Evolutionary conservation across 2,888 invertebrate species (phyloP), one percentile per base, ranked within the genome.

Genomic region (Beris chalybata): DNA sequence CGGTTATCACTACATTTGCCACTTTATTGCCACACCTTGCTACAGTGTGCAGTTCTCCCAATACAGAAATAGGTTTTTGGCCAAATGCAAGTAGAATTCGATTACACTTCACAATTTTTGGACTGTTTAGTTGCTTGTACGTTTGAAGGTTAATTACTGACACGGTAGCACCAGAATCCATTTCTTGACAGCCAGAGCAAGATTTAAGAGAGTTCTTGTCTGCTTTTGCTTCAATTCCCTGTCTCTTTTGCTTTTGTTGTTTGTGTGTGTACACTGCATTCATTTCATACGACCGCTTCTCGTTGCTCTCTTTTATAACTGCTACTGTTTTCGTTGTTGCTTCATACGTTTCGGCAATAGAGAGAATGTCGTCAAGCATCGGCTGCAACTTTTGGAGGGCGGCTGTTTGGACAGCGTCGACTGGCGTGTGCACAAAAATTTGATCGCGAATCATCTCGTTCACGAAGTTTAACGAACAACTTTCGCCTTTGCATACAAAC

Each of bases 301-400:
- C n/a, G 11, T 5, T 47, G 47, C 4, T 5, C 5, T 47, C 47
- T 9, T 47, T 47, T 22, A 52, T 52, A 4, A 29, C 9, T 52
- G 52, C 15, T 11, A 11, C 15, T 52, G 58, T 56, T 50, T 65
- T 54, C 31, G 57, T 59, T 0, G 67, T 65, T 45, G 67, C 48
- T 53, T 65, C 67, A 47, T 50, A 67, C 15, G 65, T 54, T 65
- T 67, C 65, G 12, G 67, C 67, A 11, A 67, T 67, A 13, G 9
- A 31, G n/a, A 29, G 22, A 0, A 67, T 54, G 30, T 65, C 65
- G 1, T 31, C 47, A 5, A 65, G 31, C 29, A 13, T 67, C 12
- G 54, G 61, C n/a, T 65, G 55, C 12, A 65, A 5, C 29, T 67
- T 59, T 44, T 65, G 67, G 13, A 59, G 48, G n/a, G 67, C 67